phyloP scores from a whole-genome alignment of 2,888 invertebrate species.

The Zaprionus bogoriensis region DNA sequence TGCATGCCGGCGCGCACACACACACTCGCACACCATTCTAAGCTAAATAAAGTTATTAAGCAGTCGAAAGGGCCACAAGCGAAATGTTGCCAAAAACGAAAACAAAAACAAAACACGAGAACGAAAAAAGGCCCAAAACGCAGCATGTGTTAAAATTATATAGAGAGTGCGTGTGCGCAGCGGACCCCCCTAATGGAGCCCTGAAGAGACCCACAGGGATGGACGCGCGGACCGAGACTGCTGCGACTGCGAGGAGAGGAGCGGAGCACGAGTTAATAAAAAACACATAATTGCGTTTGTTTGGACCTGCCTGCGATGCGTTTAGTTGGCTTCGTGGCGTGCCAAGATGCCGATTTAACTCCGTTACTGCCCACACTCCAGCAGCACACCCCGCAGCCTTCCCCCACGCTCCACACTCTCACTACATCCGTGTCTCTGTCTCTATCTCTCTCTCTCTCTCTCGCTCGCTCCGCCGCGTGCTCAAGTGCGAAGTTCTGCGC shows the following conservation, averaged over 20 bases:
- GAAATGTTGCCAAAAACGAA: slow-evolving; percentile 65
- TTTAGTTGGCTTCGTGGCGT: not conserved
- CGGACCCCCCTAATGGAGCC: slow-evolving; percentile 72
- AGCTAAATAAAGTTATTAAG: slow-evolving; percentile 76
- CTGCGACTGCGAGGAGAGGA: too few relatives aligned
- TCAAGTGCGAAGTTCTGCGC: slow-evolving; percentile 79
- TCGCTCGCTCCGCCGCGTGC: slow-evolving; percentile 46
- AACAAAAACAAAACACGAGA: not conserved
- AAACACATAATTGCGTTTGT: slow-evolving; percentile 77
- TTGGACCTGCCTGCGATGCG: slow-evolving; percentile 43
- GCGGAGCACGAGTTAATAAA: slow-evolving; percentile 65
- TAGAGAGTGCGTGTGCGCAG: slow-evolving; percentile 74
- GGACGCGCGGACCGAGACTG: slow-evolving; percentile 11
- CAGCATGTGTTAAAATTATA: slow-evolving; percentile 77
- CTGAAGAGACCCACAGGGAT: slow-evolving; percentile 48
- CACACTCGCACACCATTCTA: slow-evolving; percentile 45
- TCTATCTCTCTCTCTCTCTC: slow-evolving; percentile 1
- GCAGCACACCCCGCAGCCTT: too few relatives aligned
- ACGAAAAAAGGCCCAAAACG: slow-evolving; percentile 58
- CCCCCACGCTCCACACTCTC: not conserved
- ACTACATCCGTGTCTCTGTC: too few relatives aligned
- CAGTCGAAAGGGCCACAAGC: slow-evolving; percentile 32
- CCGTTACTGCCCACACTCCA: slow-evolving; percentile 59
- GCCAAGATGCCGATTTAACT: slow-evolving; percentile 7
- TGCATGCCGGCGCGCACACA: too few relatives aligned